These are phyloP conservation scores for Epistrophe eligans DNA, from an alignment of 2,888 invertebrate genomes.

Conservation along the genomic window DNA sequence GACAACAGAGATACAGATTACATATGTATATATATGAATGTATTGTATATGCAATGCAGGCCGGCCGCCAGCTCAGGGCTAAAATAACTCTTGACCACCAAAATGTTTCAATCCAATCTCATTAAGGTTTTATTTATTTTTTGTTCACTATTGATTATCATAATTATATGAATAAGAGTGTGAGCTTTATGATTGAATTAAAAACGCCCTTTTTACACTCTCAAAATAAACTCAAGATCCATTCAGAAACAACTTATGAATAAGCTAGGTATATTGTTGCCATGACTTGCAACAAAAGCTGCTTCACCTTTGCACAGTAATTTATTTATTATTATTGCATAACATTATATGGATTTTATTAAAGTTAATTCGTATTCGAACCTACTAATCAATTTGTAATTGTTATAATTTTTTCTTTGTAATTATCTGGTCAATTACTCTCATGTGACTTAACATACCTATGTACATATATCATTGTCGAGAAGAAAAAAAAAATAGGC, in stretches of 20 bases:
- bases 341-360: slow-evolving; percentile 36
- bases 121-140: slow-evolving; percentile 35
- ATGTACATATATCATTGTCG: slow-evolving; percentile 14
- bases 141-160: slow-evolving; percentile 14
- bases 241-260: not conserved
- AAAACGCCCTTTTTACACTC: slow-evolving; percentile 43
- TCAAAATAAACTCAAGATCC: slow-evolving; percentile 12
- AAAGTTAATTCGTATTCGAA: slow-evolving; percentile 38
- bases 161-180: slow-evolving; percentile 22
- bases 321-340: slow-evolving; percentile 26
- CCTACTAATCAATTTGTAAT: slow-evolving; percentile 41
- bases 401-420: slow-evolving; percentile 33
- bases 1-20: slow-evolving; percentile 5
- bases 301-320: slow-evolving; percentile 42
- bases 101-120: slow-evolving; percentile 41
- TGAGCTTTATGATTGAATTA: slow-evolving; percentile 42
- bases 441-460: slow-evolving; percentile 1
- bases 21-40: no score
- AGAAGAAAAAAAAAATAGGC: not conserved
- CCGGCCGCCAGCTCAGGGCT: slow-evolving; percentile 36
- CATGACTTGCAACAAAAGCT: slow-evolving; percentile 28
- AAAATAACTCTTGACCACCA: slow-evolving; percentile 36
- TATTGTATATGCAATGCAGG: not conserved
- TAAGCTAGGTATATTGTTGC: not conserved
- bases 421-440: slow-evolving; percentile 57